Evolutionary conservation across 2,797 vertebrate genomes (phyloP), one percentile per base, ranked within the genome.

Genomic region (Lagodon rhomboides): DNA sequence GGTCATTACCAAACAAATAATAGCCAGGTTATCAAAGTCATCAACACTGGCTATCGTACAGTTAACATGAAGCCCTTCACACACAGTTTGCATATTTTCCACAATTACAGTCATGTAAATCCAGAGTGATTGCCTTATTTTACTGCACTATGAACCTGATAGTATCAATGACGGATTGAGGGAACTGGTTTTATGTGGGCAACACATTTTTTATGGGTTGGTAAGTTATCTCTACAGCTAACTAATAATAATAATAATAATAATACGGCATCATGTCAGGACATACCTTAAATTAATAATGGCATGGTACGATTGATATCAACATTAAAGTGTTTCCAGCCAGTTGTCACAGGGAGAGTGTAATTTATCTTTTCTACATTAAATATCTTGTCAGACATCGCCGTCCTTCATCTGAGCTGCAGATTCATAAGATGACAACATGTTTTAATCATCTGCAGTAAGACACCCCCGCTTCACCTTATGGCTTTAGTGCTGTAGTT

Each of bases 21-120:
- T 62, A 87, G 88, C 87, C 90, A 88, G 83, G 69, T 89, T 91
- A 82, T 90, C 73, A 90, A 91, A 93, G 85, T 90, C 77, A 84
- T 91, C 76, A 85, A 86, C 83, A 67, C 46, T 86, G 82, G 90
- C 89, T 90, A 85, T 88, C 82, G 79, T 82, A 93, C 91, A 83
- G 78, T 86, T 82, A 92, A 92, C 88, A 93, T 85, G 86, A 93
- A 95, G 94, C 95, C 94, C 94, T 95, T 95, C 94, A 93, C 88
- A 90, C 86, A 92, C 90, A 90, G 85, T 94, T 95, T 95, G 94
- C 94, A 95, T 95, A 95, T 94, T 92, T 93, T 92, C 83, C 91
- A 92, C 86, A 86, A 89, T 86, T 89, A 83, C 82, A 91, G 87
- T 91, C 86, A 63, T 88, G 79, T 91, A 82, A 92, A 92, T 89